Percentiles rank a stretch among this genome's conserved stretches.
Evolutionary conservation across 2,113 vertebrate species (phyloP).

Genomic region (Halichoerus grypus): DNA sequence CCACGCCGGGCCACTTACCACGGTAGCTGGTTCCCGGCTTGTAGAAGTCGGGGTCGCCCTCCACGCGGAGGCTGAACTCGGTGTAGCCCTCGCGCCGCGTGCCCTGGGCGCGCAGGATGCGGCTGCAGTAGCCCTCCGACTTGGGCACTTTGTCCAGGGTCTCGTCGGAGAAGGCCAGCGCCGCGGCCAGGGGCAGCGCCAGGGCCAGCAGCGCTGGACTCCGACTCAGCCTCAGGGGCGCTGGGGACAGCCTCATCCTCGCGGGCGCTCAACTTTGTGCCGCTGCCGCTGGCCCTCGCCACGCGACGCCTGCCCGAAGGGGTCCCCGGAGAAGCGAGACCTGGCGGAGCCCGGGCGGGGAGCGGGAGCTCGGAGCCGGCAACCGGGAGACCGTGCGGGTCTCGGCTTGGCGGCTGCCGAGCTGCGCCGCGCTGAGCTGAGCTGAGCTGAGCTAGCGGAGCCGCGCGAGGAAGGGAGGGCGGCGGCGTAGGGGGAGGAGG

Average conservation of each 20-base stretch:
- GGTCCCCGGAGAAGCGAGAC: conserved; percentile 49
- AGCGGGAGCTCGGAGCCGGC: conserved; percentile 37
- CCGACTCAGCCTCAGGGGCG: conserved; percentile 74
- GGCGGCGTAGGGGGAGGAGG: conserved; percentile 52
- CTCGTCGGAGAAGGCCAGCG: conserved; percentile 93
- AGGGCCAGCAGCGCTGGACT: conserved; percentile 85
- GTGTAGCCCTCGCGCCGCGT: conserved; percentile 94
- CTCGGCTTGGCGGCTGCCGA: conserved; percentile 64
- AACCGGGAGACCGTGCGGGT: neutral
- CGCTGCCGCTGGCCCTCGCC: conserved; percentile 37
- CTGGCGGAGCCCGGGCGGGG: neutral
- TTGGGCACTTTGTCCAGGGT: conserved; percentile 93
- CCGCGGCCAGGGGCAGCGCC: conserved; percentile 89
- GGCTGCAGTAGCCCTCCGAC: conserved; percentile 96
- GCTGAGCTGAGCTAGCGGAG: conserved; percentile 40
- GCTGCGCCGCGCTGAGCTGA: conserved; percentile 64
- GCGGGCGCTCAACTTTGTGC: conserved; percentile 84
- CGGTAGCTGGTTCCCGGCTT: conserved; percentile 97
- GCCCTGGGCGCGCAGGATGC: conserved; percentile 95
- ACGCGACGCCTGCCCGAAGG: conserved; percentile 47
- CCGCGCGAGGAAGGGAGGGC: conserved; percentile 74
- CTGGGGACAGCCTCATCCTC: conserved; percentile 85
- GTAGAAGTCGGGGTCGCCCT: conserved; percentile 97
- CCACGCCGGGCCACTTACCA: conserved; percentile 88
- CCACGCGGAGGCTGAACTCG: conserved; percentile 97